A percentile compares a stretch with the other conserved stretches of the same genome.
These are phyloP conservation scores for Stomorhina lunata DNA, from an alignment of 2,888 invertebrate genomes.

Conservation along the genomic window DNA sequence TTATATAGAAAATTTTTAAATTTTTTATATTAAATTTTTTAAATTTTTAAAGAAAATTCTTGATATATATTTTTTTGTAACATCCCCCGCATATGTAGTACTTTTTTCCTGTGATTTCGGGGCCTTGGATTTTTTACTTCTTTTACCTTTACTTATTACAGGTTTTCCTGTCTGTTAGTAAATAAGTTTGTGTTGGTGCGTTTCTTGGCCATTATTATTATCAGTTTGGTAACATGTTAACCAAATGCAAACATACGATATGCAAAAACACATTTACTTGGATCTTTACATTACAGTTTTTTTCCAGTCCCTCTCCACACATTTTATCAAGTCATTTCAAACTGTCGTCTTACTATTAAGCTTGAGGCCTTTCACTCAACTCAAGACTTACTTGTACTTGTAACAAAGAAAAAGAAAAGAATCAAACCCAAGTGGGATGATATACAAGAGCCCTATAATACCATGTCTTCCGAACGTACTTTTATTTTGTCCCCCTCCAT, in stretches of 20 bases:
- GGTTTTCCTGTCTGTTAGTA: neutral
- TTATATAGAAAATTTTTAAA: too few relatives aligned
- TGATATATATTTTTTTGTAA: neutral
- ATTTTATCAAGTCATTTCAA: constrained; percentile 55
- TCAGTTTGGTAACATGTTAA: constrained; percentile 59
- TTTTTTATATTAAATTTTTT: too few relatives aligned
- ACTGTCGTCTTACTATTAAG: constrained; percentile 59
- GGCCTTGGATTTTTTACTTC: neutral
- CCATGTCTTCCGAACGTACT: constrained; percentile 18
- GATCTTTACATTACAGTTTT: constrained; percentile 8
- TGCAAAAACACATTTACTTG: constrained; percentile 39
- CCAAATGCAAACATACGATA: constrained; percentile 29
- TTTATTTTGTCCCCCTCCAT: neutral
- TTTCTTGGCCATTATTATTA: constrained; percentile 56
- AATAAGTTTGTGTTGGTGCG: constrained; percentile 10
- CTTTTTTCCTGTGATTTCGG: neutral
- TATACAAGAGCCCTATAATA: constrained; percentile 15
- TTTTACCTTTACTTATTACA: neutral
- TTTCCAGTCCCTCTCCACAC: neutral
- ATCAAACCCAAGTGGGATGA: constrained; percentile 2
- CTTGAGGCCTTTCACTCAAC: constrained; percentile 61
- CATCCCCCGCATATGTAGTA: neutral
- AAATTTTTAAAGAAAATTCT: too few relatives aligned
- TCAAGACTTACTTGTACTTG: constrained; percentile 42
- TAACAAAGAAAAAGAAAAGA: constrained; percentile 1